Conservation (phyloP, 2,888 invertebrate species). For the Standfussiana lucernea region DNA sequence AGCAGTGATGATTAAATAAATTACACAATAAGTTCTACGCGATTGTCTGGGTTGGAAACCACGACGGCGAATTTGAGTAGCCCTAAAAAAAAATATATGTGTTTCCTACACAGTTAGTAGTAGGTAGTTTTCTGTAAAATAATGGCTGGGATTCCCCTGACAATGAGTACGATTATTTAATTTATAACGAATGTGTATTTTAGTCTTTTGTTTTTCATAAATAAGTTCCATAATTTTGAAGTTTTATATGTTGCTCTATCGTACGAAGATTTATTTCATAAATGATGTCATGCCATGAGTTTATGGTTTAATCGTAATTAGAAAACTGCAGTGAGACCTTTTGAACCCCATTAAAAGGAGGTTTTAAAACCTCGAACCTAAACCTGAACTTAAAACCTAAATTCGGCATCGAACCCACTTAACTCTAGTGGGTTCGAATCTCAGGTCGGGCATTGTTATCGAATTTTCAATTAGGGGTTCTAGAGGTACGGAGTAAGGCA, state of each 20-base stretch:
- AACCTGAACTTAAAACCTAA: background rate
- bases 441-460: background rate
- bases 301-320: conserved; percentile 4
- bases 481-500: background rate
- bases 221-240: background rate
- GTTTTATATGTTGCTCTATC: background rate
- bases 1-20: background rate
- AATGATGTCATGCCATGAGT: background rate
- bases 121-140: background rate
- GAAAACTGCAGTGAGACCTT: background rate
- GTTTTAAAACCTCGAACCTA: background rate
- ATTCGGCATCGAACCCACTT: background rate
- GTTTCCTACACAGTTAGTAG: too few relatives aligned
- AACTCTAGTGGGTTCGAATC: background rate
- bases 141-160: background rate
- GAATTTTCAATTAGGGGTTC: background rate
- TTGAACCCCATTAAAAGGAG: background rate
- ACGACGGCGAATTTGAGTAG: background rate
- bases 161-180: background rate
- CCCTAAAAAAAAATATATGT: too few relatives aligned
- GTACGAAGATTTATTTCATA: background rate
- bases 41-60: background rate
- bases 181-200: background rate
- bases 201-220: too few relatives aligned
- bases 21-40: background rate